Conservation (phyloP, 1,140 invertebrate genomes). For the Rhagoletis zephyria region DNA sequence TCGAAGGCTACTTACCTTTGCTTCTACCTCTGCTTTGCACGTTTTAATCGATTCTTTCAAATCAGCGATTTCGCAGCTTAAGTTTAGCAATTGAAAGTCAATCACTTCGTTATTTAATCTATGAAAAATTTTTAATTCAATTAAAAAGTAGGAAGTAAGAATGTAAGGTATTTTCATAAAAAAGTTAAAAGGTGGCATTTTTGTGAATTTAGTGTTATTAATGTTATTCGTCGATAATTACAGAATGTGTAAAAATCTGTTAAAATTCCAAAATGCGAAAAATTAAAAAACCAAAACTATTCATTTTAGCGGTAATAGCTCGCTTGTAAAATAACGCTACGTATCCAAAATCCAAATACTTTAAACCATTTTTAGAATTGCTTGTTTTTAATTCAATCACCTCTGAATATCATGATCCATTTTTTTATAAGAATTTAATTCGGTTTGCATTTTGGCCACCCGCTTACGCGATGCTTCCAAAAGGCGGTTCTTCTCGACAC, state of each 20-base stretch:
- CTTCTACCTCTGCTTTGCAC: conserved; percentile 56
- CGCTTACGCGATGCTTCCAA: conserved; percentile 73
- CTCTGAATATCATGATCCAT: conserved; percentile 71
- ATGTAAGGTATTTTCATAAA: too few species aligned
- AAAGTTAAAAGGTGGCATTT: too few species aligned
- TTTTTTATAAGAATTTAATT: conserved; percentile 71
- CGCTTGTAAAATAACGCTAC: too few species aligned
- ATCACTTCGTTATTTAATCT: conserved; percentile 59
- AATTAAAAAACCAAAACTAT: too few species aligned
- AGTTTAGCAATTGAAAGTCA: conserved; percentile 61
- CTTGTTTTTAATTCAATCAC: conserved; percentile 13
- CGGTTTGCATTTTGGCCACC: conserved; percentile 63
- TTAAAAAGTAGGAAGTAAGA: not conserved
- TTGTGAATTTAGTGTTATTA: too few species aligned
- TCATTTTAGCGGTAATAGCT: too few species aligned
- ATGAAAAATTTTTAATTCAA: not conserved
- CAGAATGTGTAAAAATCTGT: too few species aligned
- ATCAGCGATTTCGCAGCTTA: conserved; percentile 59
- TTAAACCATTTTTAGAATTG: not conserved
- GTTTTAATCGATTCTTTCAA: conserved; percentile 59
- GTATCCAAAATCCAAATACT: too few species aligned
- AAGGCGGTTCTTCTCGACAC: conserved; percentile 71
- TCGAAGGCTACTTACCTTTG: conserved; percentile 56
- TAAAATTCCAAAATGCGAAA: too few species aligned
- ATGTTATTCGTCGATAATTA: too few species aligned